These are phyloP conservation scores for Hypotaenidia philippensis DNA, from an alignment of 2,797 vertebrate species.

Conservation along the genomic window DNA sequence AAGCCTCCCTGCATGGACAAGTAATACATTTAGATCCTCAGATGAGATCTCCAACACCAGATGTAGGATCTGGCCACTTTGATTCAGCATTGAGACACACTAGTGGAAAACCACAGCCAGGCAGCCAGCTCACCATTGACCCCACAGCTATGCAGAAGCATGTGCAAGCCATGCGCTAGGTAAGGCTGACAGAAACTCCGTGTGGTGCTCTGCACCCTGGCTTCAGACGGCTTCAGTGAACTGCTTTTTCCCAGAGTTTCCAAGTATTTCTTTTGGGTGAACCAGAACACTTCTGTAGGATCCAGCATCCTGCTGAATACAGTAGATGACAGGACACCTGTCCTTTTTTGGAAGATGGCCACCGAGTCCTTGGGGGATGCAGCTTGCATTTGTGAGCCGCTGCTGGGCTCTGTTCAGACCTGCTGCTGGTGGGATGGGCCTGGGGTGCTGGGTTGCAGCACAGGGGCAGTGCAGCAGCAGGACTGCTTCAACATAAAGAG, in stretches of 20 bases:
- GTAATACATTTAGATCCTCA: background rate
- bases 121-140: background rate
- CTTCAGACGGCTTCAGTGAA: background rate
- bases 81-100: background rate
- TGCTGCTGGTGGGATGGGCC: background rate
- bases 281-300: background rate
- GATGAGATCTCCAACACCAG: background rate
- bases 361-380: background rate
- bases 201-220: background rate
- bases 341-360: background rate
- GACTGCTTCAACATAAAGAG: background rate
- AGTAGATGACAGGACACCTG: background rate
- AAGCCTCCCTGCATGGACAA: background rate
- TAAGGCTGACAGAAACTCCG: background rate
- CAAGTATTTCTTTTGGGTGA: background rate
- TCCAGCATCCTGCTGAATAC: background rate
- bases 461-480: background rate
- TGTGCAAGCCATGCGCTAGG: accelerated
- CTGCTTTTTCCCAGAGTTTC: background rate
- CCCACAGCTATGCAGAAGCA: accelerated
- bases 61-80: background rate
- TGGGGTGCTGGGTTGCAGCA: accelerated
- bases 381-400: background rate
- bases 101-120: background rate
- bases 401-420: background rate